Base-by-base conservation (phyloP, 2,888 invertebrate genomes). In the Alitta virens region DNA sequence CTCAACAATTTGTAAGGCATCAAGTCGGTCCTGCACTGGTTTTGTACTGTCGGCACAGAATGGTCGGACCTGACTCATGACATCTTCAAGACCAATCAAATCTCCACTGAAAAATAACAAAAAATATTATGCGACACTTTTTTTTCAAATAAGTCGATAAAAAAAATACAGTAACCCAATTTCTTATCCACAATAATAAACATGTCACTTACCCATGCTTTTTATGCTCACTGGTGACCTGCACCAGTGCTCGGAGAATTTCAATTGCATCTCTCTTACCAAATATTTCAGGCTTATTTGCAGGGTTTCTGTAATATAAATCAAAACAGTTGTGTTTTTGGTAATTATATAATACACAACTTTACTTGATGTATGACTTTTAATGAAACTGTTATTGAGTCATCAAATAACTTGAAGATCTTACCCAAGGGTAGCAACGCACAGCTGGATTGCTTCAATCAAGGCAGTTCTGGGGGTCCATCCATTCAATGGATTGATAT, bases 31-130 rank as follows among this genome's bases (percentile, higher is more conserved):
- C 50, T 75, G 69, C 1, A 77, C 76, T 26, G 69, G 66, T n/a
- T 78, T 68, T 23, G 66, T 62, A 9, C 70, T 53, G 61, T 79
- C 77, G 21, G 77, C 75, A 69, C 78, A 77, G 64, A 77, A 79
- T 24, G 77, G 75, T 21, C 77, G 65, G 55, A 79, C 63, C 53
- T 76, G 66, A 0, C 63, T 63, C 68, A 77, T 67, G 21, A 78
- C 69, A 59, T 76, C 75, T 54, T 77, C 75, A 9, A 70, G 61
- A 33, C 64, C 66, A 9, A 76, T 72, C 42, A 75, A 61, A 21
- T 71, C 67, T 25, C 76, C 77, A 9, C 26, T 9, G 40, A 40
- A 56, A 42, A 12, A 2, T 7, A 12, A 12, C 33, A 33, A 33
- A 12, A 33, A 33, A 33, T n/a, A 33, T 33, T 7, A 33, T 33